Base-by-base conservation (phyloP, 2,797 vertebrate genomes). In the Micromesistius poutassou region DNA sequence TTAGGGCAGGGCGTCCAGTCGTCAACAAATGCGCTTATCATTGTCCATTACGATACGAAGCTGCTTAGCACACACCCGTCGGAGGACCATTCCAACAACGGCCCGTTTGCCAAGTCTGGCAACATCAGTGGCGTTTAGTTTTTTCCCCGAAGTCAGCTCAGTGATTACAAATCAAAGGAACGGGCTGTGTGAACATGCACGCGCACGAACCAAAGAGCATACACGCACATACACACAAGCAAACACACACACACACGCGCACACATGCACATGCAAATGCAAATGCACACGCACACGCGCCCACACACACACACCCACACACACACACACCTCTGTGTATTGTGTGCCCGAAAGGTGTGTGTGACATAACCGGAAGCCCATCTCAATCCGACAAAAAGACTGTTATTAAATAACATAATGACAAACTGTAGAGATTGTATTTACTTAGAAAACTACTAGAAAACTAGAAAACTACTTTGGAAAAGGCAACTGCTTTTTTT, bases 1-100 rank as follows among this genome's bases (percentile, higher is more conserved):
- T 90, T 92, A 88, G 78, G 81, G 79, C 79, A 68, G 2, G 78
- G 82, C 84, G 88, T 83, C 87, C 76, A 84, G 84, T 84, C 87
- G 87, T 89, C 84, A 86, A 81, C 86, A 85, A 89, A 87, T 88
- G 89, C 83, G 77, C 82, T 87, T 86, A 91, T 91, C 89, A 89
- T 85, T 81, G 78, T 90, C 91, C 84, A 90, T 92, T 90, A 91
- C 66, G 30, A 71, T 14, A 14, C 62, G 80, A 80, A 50, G 80
- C 78, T 28, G 50, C 76, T 4, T 78, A 83, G 81, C 76, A 19
- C 78, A 79, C 76, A 78, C 55, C 55, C 55, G 10, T n/a, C 8
- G 40, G 68, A 10, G 76, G 78, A 82, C 73, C 71, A 83, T 79
- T 87, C 77, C 79, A 79, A 75, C 76, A 79, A 79, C 80, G 78